Evolutionary conservation across 2,113 vertebrate species (phyloP), one percentile per base, ranked within the genome.

Genomic region (Cisticola juncidis): DNA sequence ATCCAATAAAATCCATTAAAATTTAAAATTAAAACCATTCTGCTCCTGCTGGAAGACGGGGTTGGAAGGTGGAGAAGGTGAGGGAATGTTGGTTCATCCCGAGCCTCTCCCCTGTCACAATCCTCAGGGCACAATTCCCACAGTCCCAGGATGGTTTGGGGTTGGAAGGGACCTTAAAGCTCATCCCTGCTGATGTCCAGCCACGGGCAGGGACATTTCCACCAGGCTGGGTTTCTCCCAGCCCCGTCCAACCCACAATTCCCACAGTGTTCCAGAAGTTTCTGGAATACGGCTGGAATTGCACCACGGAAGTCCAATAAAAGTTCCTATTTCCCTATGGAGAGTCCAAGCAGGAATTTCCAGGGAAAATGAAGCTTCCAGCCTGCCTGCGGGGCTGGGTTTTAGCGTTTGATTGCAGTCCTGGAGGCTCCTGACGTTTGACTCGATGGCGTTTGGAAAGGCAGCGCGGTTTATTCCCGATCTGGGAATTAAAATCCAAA

Each of bases 181-280:
- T 25, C 36, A 13, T 51, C 47, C 22, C 25, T 31, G 54, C 1
- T 12, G 12, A 7, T 29, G 7, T 23, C 65, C 44, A 23, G 14
- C 12, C 44, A 11, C 1, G 5, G 28, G 14, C 64, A 48, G 72
- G n/a, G 57, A 42, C 36, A 29, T 35, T 72, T 14, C 66, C 66
- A 29, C 16, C 35, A 2, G 4, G 11, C n/a, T 24, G 3, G 31
- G 22, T 7, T 12, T 11, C 21, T 65, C 68, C 50, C 36, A 23
- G 25, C 14, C 42, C 31, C 9, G 3, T 12, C 76, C 66, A 33
- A 8, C 7, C 50, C 58, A 12, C 29, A 9, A 7, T 36, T 53
- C 51, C 26, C 19, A 1, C 0, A 0, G 24, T 0, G 16, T 21
- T 72, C 19, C 36, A 26, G 42, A 57, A 36, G 31, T 9, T 60